Percentiles rank a stretch among this genome's conserved stretches.
These are phyloP conservation scores for Novumbra hubbsi DNA, from an alignment of 2,797 vertebrate species.

Conservation along the genomic window DNA sequence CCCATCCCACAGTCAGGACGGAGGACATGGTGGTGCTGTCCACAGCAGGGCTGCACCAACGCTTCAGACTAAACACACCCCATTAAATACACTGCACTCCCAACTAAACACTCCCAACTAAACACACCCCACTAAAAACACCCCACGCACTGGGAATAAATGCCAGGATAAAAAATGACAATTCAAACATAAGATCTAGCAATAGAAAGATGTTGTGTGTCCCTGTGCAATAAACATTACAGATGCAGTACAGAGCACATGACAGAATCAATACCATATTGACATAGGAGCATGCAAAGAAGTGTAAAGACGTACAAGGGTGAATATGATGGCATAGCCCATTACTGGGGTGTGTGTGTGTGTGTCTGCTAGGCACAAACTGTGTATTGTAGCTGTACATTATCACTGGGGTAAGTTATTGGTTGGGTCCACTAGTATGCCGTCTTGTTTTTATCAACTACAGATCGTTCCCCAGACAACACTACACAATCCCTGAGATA, in stretches of 20 bases:
- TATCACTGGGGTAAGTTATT: not conserved
- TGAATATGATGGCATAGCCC: not conserved
- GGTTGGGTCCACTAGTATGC: not conserved
- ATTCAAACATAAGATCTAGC: not conserved
- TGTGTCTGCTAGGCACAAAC: not conserved
- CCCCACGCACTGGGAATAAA: not conserved
- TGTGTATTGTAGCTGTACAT: not conserved
- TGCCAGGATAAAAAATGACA: not conserved
- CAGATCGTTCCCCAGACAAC: not conserved
- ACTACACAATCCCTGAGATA: slow-evolving; percentile 40
- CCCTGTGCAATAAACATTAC: not conserved
- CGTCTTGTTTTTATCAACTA: not conserved
- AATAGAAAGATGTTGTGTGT: not conserved
- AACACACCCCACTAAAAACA: not conserved
- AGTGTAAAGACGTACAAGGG: not conserved
- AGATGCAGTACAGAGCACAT: not conserved
- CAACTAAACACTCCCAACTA: not conserved
- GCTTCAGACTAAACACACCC: not conserved
- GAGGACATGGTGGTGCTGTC: slow-evolving; percentile 14
- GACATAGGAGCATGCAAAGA: not conserved
- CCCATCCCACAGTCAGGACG: slow-evolving; percentile 19
- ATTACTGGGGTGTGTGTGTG: not conserved
- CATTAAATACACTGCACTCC: not conserved
- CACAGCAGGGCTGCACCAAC: not conserved
- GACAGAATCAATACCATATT: not conserved